Percentiles rank a stretch among this genome's conserved stretches.
Evolutionary conservation across 2,113 vertebrate species (phyloP).

Genomic region (Elephas maximus): DNA sequence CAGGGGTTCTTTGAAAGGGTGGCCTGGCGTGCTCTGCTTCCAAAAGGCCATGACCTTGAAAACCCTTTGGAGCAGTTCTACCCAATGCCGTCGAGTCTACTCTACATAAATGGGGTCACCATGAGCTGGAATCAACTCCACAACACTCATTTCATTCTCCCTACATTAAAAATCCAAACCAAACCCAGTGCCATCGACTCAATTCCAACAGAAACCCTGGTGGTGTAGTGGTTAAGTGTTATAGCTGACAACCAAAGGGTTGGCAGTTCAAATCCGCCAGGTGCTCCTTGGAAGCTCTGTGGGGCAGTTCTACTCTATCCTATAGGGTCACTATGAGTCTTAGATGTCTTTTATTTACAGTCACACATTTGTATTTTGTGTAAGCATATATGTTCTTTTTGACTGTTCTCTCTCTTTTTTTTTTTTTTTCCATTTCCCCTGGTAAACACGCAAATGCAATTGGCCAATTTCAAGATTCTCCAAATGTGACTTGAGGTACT

Average conservation of each 20-base stretch:
- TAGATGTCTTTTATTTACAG: neutral
- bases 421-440: neutral
- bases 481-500: neutral
- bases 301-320: too few relatives aligned
- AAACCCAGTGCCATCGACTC: too few relatives aligned
- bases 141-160: neutral
- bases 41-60: neutral
- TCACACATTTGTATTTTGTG: neutral
- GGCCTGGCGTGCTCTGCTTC: neutral
- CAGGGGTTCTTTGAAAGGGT: neutral
- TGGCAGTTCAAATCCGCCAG: too few relatives aligned
- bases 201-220: too few relatives aligned
- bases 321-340: too few relatives aligned
- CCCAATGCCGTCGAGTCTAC: too few relatives aligned
- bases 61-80: neutral
- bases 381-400: neutral
- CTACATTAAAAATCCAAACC: neutral
- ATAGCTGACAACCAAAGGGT: too few relatives aligned
- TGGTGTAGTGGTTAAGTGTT: too few relatives aligned
- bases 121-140: neutral
- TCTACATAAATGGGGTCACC: too few relatives aligned
- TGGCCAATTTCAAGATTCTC: neutral
- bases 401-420: neutral
- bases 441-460: neutral
- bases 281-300: too few relatives aligned